phyloP scores from a whole-genome alignment of 92 coral and sea anemone species.

The Zoanthus gigantus region DNA sequence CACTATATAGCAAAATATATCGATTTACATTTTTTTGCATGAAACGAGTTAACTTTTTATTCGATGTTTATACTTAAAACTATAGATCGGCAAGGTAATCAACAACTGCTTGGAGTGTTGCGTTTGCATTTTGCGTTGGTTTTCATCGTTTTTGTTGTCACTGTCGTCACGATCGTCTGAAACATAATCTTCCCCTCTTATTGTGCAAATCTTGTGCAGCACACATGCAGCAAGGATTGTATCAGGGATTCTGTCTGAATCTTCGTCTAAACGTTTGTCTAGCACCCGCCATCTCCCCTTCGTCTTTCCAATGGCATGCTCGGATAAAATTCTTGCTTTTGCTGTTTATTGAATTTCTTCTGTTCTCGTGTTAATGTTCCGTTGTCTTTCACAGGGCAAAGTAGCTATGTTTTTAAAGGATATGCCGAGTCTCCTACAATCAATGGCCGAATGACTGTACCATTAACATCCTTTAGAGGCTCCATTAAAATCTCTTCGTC shows the following conservation, averaged over 20 bases:
- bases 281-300: conserved; percentile 66
- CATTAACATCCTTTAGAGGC: conserved; percentile 25
- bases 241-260: conserved; percentile 54
- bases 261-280: conserved; percentile 47
- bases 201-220: too few relatives aligned
- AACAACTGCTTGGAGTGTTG: conserved; percentile 35
- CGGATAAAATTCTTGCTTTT: conserved; percentile 47
- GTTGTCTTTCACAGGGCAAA: too few relatives aligned
- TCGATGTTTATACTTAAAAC: too few relatives aligned
- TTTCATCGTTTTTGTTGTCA: conserved; percentile 35
- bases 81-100: conserved; percentile 39
- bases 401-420: too few relatives aligned
- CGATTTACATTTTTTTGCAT: too few relatives aligned
- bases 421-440: conserved; percentile 51
- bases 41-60: too few relatives aligned
- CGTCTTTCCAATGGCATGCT: too few relatives aligned
- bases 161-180: conserved; percentile 35
- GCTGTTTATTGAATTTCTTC: too few relatives aligned
- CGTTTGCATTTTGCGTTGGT: conserved; percentile 38
- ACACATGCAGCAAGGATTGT: conserved; percentile 30
- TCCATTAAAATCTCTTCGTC: too few relatives aligned
- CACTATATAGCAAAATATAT: too few relatives aligned
- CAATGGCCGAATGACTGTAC: conserved; percentile 8
- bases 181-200: conserved; percentile 42
- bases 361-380: too few relatives aligned